Evolutionary conservation across 2,888 invertebrate species (phyloP), one percentile per base, ranked within the genome.

Genomic region (Meghimatium bilineatum): DNA sequence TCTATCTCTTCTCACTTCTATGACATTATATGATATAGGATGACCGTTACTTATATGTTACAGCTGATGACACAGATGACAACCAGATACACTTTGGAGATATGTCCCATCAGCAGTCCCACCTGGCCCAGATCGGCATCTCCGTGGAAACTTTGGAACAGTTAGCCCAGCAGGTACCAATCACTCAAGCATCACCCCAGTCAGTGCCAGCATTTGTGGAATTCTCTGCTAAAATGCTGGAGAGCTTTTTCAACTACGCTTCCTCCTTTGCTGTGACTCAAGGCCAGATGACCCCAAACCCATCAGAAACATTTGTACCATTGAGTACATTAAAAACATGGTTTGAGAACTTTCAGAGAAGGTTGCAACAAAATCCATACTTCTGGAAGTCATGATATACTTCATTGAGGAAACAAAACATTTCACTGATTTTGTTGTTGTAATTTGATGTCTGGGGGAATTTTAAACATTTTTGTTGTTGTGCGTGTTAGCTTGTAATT

Each of bases 121-220:
- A 97, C 91, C 96, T 96, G 93, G 98, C 98, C 44, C 98, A 99
- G 94, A 97, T 99, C 86, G 99, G 99, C 0, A 96, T 98, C 80
- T 97, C 98, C 0, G 96, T 98, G 3, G 97, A 97, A 90, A 96
- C 97, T 0, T 89, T 95, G n/a, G 90, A 92, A 2, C 91, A 94
- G 44, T 94, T 96, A 79, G 93, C 95, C 80, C 95, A 94, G 92
- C 93, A 94, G 87, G 94, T 94, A 0, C 94, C 95, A 1, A 93
- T 92, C 66, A 92, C 94, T 49, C 92, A 92, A 67, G 93, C 94
- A 66, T 88, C 82, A 56, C 88, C 90, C n/a, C 83, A 88, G 0
- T 88, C 91, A 10, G 92, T 88, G 90, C 90, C 93, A 0, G 91
- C 94, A 0, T 94, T 95, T 86, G 91, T 94, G 29, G 95, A 95